Evolutionary conservation across 2,797 vertebrate species (phyloP).

Genomic region (Melanotaenia pygmaea): DNA sequence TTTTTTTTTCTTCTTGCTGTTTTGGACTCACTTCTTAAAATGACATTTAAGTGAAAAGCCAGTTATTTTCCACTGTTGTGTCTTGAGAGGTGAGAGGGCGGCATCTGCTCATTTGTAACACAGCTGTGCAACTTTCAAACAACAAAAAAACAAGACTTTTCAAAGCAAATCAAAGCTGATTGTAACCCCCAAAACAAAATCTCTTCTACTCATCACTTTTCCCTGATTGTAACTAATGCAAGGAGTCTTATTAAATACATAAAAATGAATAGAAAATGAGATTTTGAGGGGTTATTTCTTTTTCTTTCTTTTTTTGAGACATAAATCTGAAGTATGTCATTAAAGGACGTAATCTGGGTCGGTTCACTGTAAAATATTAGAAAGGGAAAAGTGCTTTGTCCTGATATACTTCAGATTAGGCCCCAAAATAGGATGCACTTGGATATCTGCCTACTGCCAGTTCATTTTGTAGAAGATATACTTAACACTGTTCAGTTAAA

Average conservation of each 20-base stretch:
- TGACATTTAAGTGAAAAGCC: slow-evolving; percentile 2
- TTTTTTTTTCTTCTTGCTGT: slow-evolving; percentile 31
- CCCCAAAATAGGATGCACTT: slow-evolving; percentile 65
- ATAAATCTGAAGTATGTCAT: slow-evolving; percentile 72
- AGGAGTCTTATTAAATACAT: slow-evolving; percentile 77
- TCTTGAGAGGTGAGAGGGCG: slow-evolving; percentile 65
- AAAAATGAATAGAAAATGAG: slow-evolving; percentile 59
- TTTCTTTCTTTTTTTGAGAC: slow-evolving; percentile 50
- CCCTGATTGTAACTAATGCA: slow-evolving; percentile 83
- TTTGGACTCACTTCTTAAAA: slow-evolving; percentile 6
- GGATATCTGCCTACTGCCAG: slow-evolving; percentile 80
- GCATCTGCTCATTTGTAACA: slow-evolving; percentile 75
- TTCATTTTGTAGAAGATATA: slow-evolving; percentile 60
- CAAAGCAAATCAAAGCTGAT: slow-evolving; percentile 70
- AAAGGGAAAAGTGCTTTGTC: slow-evolving; percentile 83
- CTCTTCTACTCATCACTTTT: slow-evolving; percentile 70
- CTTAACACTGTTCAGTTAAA: slow-evolving; percentile 73
- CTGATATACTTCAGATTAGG: slow-evolving; percentile 77
- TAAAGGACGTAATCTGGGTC: slow-evolving; percentile 57
- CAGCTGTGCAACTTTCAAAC: slow-evolving; percentile 82
- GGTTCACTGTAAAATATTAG: slow-evolving; percentile 43
- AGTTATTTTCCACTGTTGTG: background rate
- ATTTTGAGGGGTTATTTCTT: slow-evolving; percentile 62
- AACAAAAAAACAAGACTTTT: slow-evolving; percentile 24
- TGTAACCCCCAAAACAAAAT: slow-evolving; percentile 70